Evolutionary conservation across 1,140 invertebrate genomes (phyloP).

Genomic region (Anthonomus grandis): DNA sequence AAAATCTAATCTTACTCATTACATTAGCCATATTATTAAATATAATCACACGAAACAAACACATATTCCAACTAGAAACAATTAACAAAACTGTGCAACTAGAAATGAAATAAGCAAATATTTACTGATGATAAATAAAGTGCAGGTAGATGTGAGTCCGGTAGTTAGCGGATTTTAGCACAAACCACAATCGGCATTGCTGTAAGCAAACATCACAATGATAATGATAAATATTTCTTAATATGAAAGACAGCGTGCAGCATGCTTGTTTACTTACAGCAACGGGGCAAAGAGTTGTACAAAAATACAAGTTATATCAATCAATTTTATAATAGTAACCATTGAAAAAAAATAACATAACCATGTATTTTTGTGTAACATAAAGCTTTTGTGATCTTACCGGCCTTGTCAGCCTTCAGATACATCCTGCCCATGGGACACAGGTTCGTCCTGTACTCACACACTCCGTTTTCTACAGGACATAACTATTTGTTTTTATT

Average conservation of each 20-base stretch:
- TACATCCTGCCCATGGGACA: conserved; percentile 74
- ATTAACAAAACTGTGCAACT: background rate
- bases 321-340: background rate
- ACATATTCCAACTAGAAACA: background rate
- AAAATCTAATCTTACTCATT: too few species aligned
- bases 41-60: too few species aligned
- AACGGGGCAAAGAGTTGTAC: conserved; percentile 7
- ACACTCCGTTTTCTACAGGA: conserved; percentile 57
- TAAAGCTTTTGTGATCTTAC: conserved; percentile 54
- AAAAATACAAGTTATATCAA: conserved; percentile 15
- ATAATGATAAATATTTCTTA: conserved; percentile 3
- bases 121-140: too few species aligned
- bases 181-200: conserved; percentile 14
- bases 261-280: conserved; percentile 23
- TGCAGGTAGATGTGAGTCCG: conserved; percentile 23
- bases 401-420: conserved; percentile 75
- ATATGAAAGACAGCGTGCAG: background rate
- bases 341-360: conserved; percentile 1
- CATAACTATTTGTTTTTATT: conserved; percentile 24
- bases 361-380: conserved; percentile 14
- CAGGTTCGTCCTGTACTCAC: conserved; percentile 61
- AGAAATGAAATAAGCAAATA: too few species aligned
- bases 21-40: too few species aligned
- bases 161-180: conserved; percentile 24
- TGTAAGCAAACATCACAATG: conserved; percentile 16